A percentile compares a stretch with the other conserved stretches of the same genome.
Conservation (phyloP, 2,113 vertebrate species). For the Suricata suricatta region DNA sequence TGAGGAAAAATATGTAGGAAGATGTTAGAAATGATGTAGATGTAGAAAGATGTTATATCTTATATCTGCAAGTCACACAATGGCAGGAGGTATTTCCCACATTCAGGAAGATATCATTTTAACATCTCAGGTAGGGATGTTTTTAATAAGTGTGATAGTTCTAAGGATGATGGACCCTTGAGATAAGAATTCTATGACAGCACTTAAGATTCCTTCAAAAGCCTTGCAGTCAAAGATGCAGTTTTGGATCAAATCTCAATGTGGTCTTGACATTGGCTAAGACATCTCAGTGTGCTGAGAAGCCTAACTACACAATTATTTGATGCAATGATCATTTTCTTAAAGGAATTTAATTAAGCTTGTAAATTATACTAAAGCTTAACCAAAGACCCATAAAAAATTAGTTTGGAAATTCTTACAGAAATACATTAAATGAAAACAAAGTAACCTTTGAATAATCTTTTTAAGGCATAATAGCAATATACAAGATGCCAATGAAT, state of each 20-base stretch:
- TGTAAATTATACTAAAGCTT: conserved; percentile 17
- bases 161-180: not conserved
- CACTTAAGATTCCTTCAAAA: not conserved
- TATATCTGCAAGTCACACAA: not conserved
- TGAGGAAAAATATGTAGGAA: not conserved
- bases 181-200: not conserved
- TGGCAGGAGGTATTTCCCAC: not conserved
- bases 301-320: not conserved
- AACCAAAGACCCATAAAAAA: conserved; percentile 41
- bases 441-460: not conserved
- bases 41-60: not conserved
- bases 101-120: not conserved
- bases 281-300: not conserved
- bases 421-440: conserved; percentile 33
- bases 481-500: not conserved
- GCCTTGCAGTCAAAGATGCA: not conserved
- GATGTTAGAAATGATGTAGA: not conserved
- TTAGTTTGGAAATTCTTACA: not conserved
- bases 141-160: not conserved
- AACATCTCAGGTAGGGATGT: not conserved
- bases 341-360: conserved; percentile 44
- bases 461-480: not conserved
- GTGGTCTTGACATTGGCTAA: not conserved
- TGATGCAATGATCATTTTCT: conserved; percentile 36
- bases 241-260: not conserved